Evolutionary conservation across 2,113 vertebrate species (phyloP).

Genomic region (Holacanthus passer): DNA sequence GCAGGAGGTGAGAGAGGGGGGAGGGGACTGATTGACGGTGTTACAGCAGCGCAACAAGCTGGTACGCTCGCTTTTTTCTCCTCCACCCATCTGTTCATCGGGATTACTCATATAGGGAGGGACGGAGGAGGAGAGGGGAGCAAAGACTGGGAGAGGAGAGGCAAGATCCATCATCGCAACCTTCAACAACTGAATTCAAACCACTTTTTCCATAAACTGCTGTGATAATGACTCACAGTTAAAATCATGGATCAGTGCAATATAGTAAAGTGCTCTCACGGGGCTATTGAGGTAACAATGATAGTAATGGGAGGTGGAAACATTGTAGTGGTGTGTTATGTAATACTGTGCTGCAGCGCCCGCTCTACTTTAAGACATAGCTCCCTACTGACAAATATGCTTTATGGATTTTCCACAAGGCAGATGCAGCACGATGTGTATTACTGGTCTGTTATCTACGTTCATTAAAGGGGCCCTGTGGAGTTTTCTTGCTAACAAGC

Average conservation of each 20-base stretch:
- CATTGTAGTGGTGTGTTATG: conserved; percentile 51
- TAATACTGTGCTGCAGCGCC: conserved; percentile 42
- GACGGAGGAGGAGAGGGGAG: conserved; percentile 29
- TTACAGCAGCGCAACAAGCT: conserved; percentile 66
- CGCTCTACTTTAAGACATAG: conserved; percentile 38
- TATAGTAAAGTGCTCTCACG: conserved; percentile 47
- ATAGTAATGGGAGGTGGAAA: conserved; percentile 38
- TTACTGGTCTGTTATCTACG: not conserved
- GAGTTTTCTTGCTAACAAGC: not conserved
- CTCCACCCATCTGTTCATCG: conserved; percentile 73
- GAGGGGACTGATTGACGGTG: conserved; percentile 58
- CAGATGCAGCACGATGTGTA: not conserved
- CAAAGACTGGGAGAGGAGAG: conserved; percentile 41
- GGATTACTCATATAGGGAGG: conserved; percentile 68
- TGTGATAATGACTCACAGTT: conserved; percentile 48
- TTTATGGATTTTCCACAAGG: conserved; percentile 19
- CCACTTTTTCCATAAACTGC: conserved; percentile 47
- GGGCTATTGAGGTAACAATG: conserved; percentile 39
- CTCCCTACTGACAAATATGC: conserved; percentile 36
- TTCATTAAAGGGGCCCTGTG: not conserved
- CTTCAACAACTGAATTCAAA: conserved; percentile 34
- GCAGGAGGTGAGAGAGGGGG: conserved; percentile 40
- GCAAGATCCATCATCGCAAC: conserved; percentile 15
- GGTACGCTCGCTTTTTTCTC: conserved; percentile 55
- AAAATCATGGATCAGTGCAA: conserved; percentile 46